Evolutionary conservation across 2,113 vertebrate genomes (phyloP).

Genomic region (Falco punctatus): DNA sequence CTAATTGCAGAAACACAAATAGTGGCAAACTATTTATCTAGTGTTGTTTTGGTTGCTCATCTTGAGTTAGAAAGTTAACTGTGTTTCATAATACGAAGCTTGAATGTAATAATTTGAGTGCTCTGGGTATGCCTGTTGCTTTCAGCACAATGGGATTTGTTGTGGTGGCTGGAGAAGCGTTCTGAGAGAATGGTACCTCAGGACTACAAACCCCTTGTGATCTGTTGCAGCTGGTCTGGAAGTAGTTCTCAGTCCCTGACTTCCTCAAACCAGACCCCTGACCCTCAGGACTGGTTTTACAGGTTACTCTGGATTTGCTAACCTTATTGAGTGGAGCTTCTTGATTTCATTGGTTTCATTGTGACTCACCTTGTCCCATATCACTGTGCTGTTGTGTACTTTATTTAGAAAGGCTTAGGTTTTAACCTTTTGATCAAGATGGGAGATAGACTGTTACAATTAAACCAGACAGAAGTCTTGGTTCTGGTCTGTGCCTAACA

Average conservation of each 20-base stretch:
- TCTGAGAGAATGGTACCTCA: background rate
- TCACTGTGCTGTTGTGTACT: background rate
- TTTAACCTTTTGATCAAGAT: background rate
- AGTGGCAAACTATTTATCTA: background rate
- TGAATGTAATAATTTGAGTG: background rate
- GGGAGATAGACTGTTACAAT: background rate
- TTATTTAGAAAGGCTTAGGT: background rate
- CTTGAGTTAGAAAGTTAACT: background rate
- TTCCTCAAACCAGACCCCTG: background rate
- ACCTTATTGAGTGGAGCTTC: background rate
- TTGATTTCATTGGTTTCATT: background rate
- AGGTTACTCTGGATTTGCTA: background rate
- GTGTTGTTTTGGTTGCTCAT: background rate
- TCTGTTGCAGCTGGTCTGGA: background rate
- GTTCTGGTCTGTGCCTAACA: background rate
- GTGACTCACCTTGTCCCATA: background rate
- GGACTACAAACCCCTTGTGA: background rate
- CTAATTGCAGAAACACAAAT: background rate
- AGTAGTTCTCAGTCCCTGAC: background rate
- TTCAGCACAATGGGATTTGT: background rate
- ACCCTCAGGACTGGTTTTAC: background rate
- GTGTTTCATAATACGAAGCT: background rate
- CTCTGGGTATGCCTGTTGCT: background rate
- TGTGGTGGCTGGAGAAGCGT: background rate
- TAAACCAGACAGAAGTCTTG: background rate